Evolutionary conservation across 2,113 vertebrate genomes (phyloP).

Genomic region (Mobula hypostoma): DNA sequence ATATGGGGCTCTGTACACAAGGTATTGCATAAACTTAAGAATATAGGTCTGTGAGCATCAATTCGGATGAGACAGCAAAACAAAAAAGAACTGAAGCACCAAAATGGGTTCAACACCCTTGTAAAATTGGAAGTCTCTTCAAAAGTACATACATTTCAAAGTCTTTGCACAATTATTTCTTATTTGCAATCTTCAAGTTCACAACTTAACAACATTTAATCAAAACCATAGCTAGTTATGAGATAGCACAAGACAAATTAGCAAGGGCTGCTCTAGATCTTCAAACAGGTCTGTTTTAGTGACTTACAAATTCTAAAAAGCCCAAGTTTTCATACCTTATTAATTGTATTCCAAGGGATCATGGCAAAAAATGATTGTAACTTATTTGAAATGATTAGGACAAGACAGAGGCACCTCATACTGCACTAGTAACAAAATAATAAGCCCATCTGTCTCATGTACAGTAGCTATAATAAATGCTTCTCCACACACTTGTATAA

Average conservation of each 20-base stretch:
- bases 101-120: conserved; percentile 12
- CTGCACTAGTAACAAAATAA: too few relatives aligned
- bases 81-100: conserved; percentile 18
- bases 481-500: neutral
- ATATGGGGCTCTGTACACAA: conserved; percentile 12
- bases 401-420: neutral
- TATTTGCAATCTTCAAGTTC: neutral
- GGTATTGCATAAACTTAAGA: conserved; percentile 30
- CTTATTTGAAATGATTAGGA: neutral
- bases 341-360: neutral
- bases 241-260: neutral
- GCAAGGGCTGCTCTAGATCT: neutral
- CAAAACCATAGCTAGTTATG: neutral
- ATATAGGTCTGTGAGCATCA: conserved; percentile 4
- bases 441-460: neutral
- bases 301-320: neutral
- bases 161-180: conserved; percentile 25
- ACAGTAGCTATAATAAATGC: neutral
- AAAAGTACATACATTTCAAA: neutral
- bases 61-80: neutral
- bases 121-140: neutral
- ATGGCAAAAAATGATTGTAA: neutral
- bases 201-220: neutral
- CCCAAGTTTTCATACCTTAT: too few relatives aligned
- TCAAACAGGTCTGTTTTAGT: neutral